A percentile compares a stretch with the other conserved stretches of the same genome.
These are phyloP conservation scores for Atherix ibis DNA, from an alignment of 2,888 invertebrate genomes.

Conservation along the genomic window DNA sequence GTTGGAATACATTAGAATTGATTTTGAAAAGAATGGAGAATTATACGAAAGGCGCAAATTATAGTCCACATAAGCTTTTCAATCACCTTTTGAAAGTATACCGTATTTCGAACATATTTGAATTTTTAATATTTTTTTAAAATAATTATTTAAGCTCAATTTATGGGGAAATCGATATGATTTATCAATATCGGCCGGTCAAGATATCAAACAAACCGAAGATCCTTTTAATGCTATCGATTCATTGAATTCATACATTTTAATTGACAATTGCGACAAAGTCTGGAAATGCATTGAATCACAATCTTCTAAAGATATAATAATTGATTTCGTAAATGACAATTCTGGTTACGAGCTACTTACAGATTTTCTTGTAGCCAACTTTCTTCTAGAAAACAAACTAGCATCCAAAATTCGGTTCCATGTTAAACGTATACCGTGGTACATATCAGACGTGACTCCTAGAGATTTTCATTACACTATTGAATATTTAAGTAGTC, in stretches of 20 bases:
- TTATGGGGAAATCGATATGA: slow-evolving; percentile 96
- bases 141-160: slow-evolving; percentile 38
- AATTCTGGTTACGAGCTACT: slow-evolving; percentile 90
- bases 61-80: too few relatives aligned
- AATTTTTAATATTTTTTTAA: too few relatives aligned
- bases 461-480: slow-evolving; percentile 56
- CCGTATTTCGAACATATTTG: too few relatives aligned
- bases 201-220: slow-evolving; percentile 37
- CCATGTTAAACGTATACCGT: slow-evolving; percentile 77
- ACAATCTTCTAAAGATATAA: slow-evolving; percentile 13
- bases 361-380: slow-evolving; percentile 75
- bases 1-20: slow-evolving; percentile 18
- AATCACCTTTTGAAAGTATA: too few relatives aligned
- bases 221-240: slow-evolving; percentile 41
- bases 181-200: slow-evolving; percentile 67
- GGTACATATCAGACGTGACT: slow-evolving; percentile 91
- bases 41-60: slow-evolving; percentile 4
- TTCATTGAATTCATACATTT: slow-evolving; percentile 39
- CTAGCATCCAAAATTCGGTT: slow-evolving; percentile 57
- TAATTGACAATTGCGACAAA: slow-evolving; percentile 42
- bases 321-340: slow-evolving; percentile 67
- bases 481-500: slow-evolving; percentile 34
- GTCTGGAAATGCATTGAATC: slow-evolving; percentile 36
- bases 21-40: slow-evolving; percentile 12
- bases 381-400: slow-evolving; percentile 49